phyloP scores from a whole-genome alignment of 2,888 invertebrate species.

The Dynastes maya region DNA sequence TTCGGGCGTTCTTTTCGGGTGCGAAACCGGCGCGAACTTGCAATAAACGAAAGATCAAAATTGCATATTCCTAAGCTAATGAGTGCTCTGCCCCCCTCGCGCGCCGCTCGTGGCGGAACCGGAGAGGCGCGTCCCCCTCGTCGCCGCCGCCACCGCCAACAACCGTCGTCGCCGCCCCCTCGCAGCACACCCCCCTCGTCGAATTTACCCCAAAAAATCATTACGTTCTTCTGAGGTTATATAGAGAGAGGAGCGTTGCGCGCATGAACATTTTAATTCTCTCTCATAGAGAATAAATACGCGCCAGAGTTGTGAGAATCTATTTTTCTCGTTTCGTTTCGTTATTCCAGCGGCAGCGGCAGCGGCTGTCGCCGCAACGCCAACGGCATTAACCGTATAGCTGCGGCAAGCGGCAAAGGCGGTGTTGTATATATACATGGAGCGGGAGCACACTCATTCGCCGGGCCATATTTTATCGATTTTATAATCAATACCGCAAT shows the following conservation, averaged over 20 bases:
- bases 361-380: slow-evolving; percentile 48
- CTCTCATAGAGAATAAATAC: slow-evolving; percentile 66
- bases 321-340: slow-evolving; percentile 70
- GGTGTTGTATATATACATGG: slow-evolving; percentile 11
- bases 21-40: slow-evolving; percentile 53
- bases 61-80: slow-evolving; percentile 80
- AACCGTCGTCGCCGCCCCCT: slow-evolving; percentile 62
- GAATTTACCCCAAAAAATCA: slow-evolving; percentile 90
- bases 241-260: slow-evolving; percentile 49
- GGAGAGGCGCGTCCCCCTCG: slow-evolving; percentile 71
- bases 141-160: slow-evolving; percentile 67
- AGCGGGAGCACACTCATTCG: slow-evolving; percentile 30
- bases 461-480: slow-evolving; percentile 72
- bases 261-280: slow-evolving; percentile 72
- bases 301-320: slow-evolving; percentile 66
- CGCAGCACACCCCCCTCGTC: slow-evolving; percentile 47
- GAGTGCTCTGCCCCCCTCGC: slow-evolving; percentile 67
- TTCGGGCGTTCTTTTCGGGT: slow-evolving; percentile 49
- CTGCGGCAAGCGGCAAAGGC: slow-evolving; percentile 37
- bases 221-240: slow-evolving; percentile 77
- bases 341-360: slow-evolving; percentile 49
- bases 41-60: slow-evolving; percentile 74
- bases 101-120: slow-evolving; percentile 62
- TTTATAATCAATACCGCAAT: slow-evolving; percentile 74
- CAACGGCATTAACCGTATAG: slow-evolving; percentile 46